Percentiles rank a stretch among this genome's conserved stretches.
Conservation (phyloP, 2,113 vertebrate species). For the Elephantulus edwardii region DNA sequence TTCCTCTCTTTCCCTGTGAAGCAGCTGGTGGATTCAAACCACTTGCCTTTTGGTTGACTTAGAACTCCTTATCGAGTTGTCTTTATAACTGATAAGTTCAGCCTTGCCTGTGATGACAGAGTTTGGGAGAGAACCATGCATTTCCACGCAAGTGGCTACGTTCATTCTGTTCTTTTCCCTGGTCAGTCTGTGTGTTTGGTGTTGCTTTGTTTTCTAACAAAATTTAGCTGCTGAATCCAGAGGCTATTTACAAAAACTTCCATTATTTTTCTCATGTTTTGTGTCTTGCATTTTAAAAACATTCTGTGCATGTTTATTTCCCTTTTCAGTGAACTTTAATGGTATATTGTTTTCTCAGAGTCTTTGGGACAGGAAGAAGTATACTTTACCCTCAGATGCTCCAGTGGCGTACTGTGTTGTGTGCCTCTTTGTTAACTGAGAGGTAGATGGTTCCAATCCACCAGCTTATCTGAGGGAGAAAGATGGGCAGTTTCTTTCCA, state of each 20-base stretch:
- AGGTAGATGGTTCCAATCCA: too few species aligned
- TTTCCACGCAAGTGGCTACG: background rate
- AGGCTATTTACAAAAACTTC: background rate
- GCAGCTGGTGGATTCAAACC: too few species aligned
- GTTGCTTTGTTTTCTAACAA: background rate
- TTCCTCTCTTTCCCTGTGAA: too few species aligned
- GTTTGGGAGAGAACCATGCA: background rate
- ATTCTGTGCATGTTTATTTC: background rate
- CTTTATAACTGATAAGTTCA: background rate
- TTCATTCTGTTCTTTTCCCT: background rate
- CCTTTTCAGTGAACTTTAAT: background rate
- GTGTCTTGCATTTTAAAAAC: background rate
- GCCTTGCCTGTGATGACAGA: too few species aligned
- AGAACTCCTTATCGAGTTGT: too few species aligned
- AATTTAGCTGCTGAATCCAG: background rate
- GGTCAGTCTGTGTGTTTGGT: background rate
- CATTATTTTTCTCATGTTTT: background rate
- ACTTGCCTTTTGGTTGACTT: too few species aligned
- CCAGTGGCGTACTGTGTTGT: too few species aligned
- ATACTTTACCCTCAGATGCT: too few species aligned
- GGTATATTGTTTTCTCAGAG: background rate
- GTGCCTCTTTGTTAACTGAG: too few species aligned
- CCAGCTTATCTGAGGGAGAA: too few species aligned
- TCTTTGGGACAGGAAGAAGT: background rate
- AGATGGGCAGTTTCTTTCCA: too few species aligned